A percentile compares a stretch with the other conserved stretches of the same genome.
phyloP scores from a whole-genome alignment of 2,888 invertebrate species.

The Archips crataeganus region DNA sequence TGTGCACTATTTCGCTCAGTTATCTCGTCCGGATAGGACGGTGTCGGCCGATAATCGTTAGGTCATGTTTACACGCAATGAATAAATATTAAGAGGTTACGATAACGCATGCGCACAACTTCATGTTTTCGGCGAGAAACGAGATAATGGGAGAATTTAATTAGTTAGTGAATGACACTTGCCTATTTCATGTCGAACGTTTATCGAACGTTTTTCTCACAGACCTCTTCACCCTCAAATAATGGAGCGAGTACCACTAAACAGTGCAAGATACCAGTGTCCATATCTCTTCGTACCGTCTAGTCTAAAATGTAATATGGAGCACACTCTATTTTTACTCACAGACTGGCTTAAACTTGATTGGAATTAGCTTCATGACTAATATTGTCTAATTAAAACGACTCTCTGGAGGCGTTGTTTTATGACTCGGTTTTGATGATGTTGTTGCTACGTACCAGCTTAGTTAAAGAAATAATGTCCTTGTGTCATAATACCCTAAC shows the following conservation, averaged over 20 bases:
- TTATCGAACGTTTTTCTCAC: too few species aligned
- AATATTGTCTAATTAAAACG: constrained; percentile 18
- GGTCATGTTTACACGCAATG: constrained; percentile 42
- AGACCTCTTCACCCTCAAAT: too few species aligned
- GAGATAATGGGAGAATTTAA: constrained; percentile 6
- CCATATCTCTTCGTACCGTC: too few species aligned
- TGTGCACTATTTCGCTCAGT: constrained; percentile 26
- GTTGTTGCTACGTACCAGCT: neutral
- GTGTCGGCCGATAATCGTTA: constrained; percentile 42
- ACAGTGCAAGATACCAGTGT: neutral
- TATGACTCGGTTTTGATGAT: neutral
- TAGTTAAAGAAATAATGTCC: neutral
- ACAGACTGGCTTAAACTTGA: constrained; percentile 13
- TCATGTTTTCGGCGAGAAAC: constrained; percentile 28
- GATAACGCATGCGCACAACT: constrained; percentile 29
- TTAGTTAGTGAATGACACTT: neutral
- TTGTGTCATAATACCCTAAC: neutral
- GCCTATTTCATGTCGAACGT: neutral
- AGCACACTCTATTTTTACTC: constrained; percentile 19
- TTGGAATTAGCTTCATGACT: constrained; percentile 26
- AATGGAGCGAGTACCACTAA: neutral
- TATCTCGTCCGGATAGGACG: constrained; percentile 44
- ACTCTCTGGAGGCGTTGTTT: constrained; percentile 10
- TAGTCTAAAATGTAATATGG: neutral
- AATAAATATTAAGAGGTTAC: constrained; percentile 34